Base-by-base conservation (phyloP, 2,113 vertebrate species). In the Grammomys surdaster region DNA sequence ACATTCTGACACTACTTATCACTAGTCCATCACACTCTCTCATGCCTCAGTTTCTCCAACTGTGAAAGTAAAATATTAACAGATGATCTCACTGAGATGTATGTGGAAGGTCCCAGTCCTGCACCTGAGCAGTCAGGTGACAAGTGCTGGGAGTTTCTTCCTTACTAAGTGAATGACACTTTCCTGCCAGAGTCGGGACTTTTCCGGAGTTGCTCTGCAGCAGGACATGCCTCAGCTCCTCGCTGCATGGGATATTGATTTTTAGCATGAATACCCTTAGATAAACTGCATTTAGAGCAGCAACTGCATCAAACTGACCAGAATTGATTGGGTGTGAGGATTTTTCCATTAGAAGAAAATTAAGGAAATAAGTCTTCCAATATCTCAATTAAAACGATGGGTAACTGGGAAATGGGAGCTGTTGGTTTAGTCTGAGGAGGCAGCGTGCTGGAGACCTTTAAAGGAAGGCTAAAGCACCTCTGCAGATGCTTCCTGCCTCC, bases 261-360 rank as follows among this genome's bases (percentile, higher is more conserved):
- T 92, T 96, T 95, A 80, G 69, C 91, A 48, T 40, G 88, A 97
- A 90, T 97, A 97, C 94, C 93, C 97, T 98, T 91, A 98, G 92
- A 97, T 97, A 96, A 98, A 98, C 97, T 98, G 98, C 77, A 86
- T 91, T 95, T 96, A 97, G 91, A 95, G 94, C 92, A 95, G 95
- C 22, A 43, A 97, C 96, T 97, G 89, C 97, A 98, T 98, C 96
- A 97, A 97, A 98, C 96, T 56, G 93, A 89, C 95, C 81, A 0
- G 5, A 95, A 98, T 96, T 97, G 98, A 98, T 98, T 97, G 97
- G 96, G 91, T 65, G 17, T 98, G 98, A 98, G 96, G 98, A 98
- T n/a, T 98, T 98, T 98, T 97, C 98, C 97, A 97, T 98, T 98
- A 98, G 92, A 88, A 14, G 97, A 87, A 98, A 98, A 98, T 98